Evolutionary conservation across 2,797 vertebrate species (phyloP), one percentile per base, ranked within the genome.

Genomic region (Calcarius lapponicus): DNA sequence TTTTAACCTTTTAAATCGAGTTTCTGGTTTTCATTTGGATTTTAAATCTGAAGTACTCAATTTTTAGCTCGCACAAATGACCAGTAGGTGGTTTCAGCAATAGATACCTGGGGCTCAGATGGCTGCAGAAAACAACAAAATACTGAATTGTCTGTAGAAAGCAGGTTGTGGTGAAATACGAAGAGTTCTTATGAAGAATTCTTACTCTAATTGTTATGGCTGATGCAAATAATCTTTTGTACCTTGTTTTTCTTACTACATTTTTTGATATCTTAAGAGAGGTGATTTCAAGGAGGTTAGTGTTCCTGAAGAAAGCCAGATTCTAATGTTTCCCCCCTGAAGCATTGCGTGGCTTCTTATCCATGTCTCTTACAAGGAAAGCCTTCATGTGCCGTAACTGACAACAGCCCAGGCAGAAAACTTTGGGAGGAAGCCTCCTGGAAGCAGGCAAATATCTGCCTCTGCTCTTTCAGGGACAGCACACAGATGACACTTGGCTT

Each of bases 151-250:
- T 15, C 20, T 81, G 13, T 91, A 47, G 38, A 31, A 91, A 53
- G 15, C 31, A 72, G 12, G 5, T 45, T 86, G 47, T 78, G 17
- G 53, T 85, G 6, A 18, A 88, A 67, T n/a, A 15, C 3, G 18
- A 75, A 74, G 38, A 82, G 16, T 32, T 61, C 14, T 11, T 69
- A 10, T 0, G 2, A 79, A 74, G 38, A 87, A 19, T 32, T 57
- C 9, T 13, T 72, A 8, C 0, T 2, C 7, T 57, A 25, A 11
- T 7, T 17, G 2, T 47, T 16, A 3, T 61, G 76, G 47, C 26
- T 57, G 14, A 40, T 45, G 34, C 12, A 66, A 57, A 22, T 4
- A 79, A 42, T 34, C 38, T 45, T 73, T 71, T 40, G 6, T 60
- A 36, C 7, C 5, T 66, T 70, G 8, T 29, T 74, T 78, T 74